phyloP scores from a whole-genome alignment of 2,113 vertebrate species.

The Propithecus coquereli region DNA sequence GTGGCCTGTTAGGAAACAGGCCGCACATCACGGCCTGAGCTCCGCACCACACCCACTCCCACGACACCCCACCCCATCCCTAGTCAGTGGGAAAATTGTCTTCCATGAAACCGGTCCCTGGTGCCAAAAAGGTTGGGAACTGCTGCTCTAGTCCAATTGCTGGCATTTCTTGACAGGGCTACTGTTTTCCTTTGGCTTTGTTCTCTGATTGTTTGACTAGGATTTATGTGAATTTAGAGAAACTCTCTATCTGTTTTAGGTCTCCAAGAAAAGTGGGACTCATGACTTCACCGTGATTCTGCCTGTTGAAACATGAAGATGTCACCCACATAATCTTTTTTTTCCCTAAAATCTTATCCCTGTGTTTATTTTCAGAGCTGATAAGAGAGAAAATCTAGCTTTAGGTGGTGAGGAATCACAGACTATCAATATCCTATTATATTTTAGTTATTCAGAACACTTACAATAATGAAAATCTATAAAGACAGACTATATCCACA shows the following conservation, averaged over 20 bases:
- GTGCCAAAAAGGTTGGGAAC: no score
- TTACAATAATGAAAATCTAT: not conserved
- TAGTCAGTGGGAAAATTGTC: no score
- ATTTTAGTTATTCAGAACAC: not conserved
- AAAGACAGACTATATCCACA: not conserved
- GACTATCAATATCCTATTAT: not conserved
- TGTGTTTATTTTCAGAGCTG: conserved; percentile 6
- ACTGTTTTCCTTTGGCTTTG: not conserved
- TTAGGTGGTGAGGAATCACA: not conserved
- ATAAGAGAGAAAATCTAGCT: not conserved
- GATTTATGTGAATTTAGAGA: not conserved
- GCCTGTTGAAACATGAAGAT: not conserved
- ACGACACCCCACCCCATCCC: no score
- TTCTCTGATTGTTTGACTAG: not conserved
- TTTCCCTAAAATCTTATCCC: not conserved
- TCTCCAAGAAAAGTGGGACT: not conserved
- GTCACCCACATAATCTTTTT: not conserved
- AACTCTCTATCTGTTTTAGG: not conserved
- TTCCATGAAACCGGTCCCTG: no score
- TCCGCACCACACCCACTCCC: no score
- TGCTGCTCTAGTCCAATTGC: not conserved
- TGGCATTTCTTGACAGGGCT: not conserved
- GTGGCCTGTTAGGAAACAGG: no score
- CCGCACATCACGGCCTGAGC: no score
- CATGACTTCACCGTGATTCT: not conserved